These are phyloP conservation scores for Periplaneta americana DNA, from an alignment of 1,140 invertebrate species.

Conservation along the genomic window DNA sequence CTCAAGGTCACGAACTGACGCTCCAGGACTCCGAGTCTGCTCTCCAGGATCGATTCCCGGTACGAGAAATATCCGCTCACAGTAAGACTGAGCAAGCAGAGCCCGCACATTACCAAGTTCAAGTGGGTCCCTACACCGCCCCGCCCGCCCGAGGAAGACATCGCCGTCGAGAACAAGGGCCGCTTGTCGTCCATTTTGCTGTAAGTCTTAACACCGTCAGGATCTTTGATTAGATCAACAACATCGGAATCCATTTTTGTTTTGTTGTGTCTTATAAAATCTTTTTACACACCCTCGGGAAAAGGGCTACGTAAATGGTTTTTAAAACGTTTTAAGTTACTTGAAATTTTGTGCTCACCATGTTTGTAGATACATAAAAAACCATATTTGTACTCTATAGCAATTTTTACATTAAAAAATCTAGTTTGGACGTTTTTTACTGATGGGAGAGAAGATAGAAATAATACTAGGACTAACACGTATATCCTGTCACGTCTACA, in stretches of 20 bases:
- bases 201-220: not conserved
- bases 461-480: not conserved
- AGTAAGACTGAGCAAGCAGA: slow-evolving; percentile 11
- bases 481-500: not conserved
- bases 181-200: not conserved
- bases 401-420: not conserved
- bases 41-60: slow-evolving; percentile 8
- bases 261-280: no score
- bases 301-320: not conserved
- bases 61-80: slow-evolving; percentile 15
- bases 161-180: not conserved
- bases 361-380: not conserved
- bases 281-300: no score
- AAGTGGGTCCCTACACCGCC: not conserved
- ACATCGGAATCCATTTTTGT: not conserved
- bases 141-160: not conserved
- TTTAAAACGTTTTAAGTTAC: not conserved
- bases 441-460: not conserved
- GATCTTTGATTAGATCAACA: not conserved
- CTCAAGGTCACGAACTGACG: slow-evolving; percentile 8
- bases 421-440: not conserved
- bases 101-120: slow-evolving; percentile 11
- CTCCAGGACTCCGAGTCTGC: slow-evolving; percentile 5
- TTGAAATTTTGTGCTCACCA: not conserved
- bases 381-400: no score